Conservation (phyloP, 2,797 vertebrate genomes). For the Columba guinea region DNA sequence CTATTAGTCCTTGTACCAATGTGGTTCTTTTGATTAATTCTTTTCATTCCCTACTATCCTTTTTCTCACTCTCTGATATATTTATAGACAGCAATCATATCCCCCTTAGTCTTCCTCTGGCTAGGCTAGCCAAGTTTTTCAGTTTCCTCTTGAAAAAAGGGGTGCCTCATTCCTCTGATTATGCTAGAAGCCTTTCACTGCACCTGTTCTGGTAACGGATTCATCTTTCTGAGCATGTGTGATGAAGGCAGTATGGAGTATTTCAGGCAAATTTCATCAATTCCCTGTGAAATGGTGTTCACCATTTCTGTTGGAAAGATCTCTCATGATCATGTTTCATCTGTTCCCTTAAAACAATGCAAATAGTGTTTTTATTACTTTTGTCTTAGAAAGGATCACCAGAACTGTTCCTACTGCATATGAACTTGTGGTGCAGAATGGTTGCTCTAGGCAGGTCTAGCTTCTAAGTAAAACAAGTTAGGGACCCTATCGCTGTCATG, state of each 20-base stretch:
- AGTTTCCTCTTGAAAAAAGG: neutral
- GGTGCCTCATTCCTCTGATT: neutral
- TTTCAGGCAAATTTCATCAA: neutral
- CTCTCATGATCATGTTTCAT: neutral
- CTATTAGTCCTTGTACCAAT: neutral
- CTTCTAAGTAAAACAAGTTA: neutral
- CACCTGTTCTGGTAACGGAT: neutral
- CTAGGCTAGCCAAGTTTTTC: neutral
- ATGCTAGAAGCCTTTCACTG: neutral
- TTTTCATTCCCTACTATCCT: neutral
- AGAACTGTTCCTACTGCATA: neutral
- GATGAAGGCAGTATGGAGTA: neutral
- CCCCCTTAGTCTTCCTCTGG: neutral
- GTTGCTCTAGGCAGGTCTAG: neutral
- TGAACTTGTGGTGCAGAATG: neutral
- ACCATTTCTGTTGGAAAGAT: neutral
- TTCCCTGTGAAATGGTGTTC: neutral
- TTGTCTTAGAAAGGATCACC: neutral
- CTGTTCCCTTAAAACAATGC: neutral
- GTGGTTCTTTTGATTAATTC: neutral
- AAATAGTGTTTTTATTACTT: neutral
- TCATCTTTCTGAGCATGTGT: neutral
- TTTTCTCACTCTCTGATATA: neutral
- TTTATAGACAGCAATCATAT: neutral
- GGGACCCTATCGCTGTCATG: neutral